Percentiles rank a stretch among this genome's conserved stretches.
phyloP scores from a whole-genome alignment of 2,113 vertebrate genomes.

The Peromyscus leucopus region DNA sequence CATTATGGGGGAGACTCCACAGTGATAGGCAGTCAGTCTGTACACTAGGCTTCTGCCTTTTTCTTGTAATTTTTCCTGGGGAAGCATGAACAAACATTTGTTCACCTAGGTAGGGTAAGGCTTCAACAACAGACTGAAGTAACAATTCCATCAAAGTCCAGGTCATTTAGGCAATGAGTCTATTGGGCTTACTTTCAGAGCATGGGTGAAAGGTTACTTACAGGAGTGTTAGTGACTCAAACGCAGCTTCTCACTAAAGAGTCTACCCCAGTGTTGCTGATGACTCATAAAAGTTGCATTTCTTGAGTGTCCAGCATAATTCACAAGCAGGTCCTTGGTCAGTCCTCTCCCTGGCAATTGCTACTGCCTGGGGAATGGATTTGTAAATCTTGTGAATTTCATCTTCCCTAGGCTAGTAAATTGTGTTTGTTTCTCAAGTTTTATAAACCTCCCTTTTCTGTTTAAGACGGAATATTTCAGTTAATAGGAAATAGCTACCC shows the following conservation, averaged over 20 bases:
- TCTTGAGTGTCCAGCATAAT: background rate
- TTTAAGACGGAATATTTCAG: background rate
- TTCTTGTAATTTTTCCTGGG: too few relatives aligned
- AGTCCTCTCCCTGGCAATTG: too few relatives aligned
- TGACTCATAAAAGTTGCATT: background rate
- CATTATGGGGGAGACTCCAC: background rate
- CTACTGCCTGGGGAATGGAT: background rate
- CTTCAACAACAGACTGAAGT: background rate
- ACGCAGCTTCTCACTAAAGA: background rate
- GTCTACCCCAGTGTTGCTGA: background rate
- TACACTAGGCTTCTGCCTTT: background rate
- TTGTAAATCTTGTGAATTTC: background rate
- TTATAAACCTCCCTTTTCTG: background rate
- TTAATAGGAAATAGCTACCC: background rate
- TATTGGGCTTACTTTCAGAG: background rate
- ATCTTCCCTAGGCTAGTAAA: background rate
- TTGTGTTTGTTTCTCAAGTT: background rate
- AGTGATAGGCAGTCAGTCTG: background rate
- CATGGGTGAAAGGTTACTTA: background rate
- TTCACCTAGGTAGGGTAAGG: too few relatives aligned
- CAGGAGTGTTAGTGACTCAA: background rate
- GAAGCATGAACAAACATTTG: background rate
- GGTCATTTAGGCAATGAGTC: background rate
- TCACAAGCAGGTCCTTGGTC: background rate
- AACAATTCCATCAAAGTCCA: background rate